A percentile compares a stretch with the other conserved stretches of the same genome.
phyloP scores from a whole-genome alignment of 2,113 vertebrate genomes.

The Hypanus sabinus region DNA sequence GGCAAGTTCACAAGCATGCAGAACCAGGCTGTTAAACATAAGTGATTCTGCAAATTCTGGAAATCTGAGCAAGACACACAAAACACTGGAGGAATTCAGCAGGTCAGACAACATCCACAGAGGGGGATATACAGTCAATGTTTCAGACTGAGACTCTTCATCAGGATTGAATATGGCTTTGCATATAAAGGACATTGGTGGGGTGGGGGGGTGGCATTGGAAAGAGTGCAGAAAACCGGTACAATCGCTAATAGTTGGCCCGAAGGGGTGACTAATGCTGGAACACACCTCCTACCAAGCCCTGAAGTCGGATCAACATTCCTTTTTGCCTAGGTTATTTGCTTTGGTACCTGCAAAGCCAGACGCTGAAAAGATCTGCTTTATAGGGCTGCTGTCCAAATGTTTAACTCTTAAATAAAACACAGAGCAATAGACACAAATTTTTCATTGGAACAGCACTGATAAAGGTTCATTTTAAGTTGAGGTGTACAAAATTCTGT shows the following conservation, averaged over 20 bases:
- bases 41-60: too few relatives aligned
- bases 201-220: too few relatives aligned
- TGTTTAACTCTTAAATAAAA: neutral
- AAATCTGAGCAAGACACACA: too few relatives aligned
- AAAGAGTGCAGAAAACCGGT: neutral
- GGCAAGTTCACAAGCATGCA: neutral
- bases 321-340: neutral
- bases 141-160: too few relatives aligned
- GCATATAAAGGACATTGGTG: neutral
- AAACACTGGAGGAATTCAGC: too few relatives aligned
- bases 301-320: neutral
- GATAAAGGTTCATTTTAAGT: too few relatives aligned
- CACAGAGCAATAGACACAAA: neutral
- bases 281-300: neutral
- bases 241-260: neutral
- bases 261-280: neutral
- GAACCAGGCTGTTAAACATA: neutral
- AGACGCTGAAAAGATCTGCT: neutral
- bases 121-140: too few relatives aligned
- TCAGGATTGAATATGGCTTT: neutral
- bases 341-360: neutral
- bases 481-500: too few relatives aligned
- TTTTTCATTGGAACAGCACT: too few relatives aligned
- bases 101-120: too few relatives aligned
- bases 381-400: neutral